A percentile compares a stretch with the other conserved stretches of the same genome.
Conservation (phyloP, 2,113 vertebrate genomes). For the Aleadryas rufinucha region DNA sequence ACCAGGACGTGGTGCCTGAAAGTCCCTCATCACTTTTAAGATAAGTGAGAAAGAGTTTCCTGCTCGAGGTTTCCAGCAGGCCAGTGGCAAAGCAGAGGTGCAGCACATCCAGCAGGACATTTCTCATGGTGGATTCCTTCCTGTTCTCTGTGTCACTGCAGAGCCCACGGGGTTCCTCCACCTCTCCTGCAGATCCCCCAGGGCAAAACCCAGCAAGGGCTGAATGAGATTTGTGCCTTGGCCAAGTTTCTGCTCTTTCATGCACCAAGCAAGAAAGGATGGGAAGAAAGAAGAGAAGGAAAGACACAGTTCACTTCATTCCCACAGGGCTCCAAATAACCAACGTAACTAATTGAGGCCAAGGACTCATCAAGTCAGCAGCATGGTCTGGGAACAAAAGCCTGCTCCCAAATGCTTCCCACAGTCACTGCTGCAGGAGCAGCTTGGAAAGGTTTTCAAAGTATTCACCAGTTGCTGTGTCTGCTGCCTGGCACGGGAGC, state of each 20-base stretch:
- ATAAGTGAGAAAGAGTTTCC: not conserved
- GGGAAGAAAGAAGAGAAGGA: not conserved
- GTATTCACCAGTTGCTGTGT: not conserved
- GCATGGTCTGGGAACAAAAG: not conserved
- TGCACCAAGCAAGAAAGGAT: not conserved
- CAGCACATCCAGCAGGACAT: not conserved
- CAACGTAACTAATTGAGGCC: not conserved
- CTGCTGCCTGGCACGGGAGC: not conserved
- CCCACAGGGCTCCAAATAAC: not conserved
- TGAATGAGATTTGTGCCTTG: not conserved
- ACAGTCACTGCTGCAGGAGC: not conserved
- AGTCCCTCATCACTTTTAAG: not conserved
- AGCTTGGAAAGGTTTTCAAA: not conserved
- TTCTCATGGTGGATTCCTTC: not conserved
- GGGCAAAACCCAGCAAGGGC: not conserved
- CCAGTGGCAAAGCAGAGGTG: not conserved
- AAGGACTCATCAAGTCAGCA: not conserved
- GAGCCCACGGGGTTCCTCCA: not conserved
- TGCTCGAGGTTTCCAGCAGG: not conserved
- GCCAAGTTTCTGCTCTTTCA: not conserved
- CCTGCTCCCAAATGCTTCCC: not conserved
- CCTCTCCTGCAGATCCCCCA: not conserved
- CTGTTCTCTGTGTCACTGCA: not conserved
- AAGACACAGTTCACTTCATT: not conserved
- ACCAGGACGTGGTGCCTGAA: accelerated